Evolutionary conservation across 2,113 vertebrate genomes (phyloP).

Genomic region (Corythornis madagascariensis): DNA sequence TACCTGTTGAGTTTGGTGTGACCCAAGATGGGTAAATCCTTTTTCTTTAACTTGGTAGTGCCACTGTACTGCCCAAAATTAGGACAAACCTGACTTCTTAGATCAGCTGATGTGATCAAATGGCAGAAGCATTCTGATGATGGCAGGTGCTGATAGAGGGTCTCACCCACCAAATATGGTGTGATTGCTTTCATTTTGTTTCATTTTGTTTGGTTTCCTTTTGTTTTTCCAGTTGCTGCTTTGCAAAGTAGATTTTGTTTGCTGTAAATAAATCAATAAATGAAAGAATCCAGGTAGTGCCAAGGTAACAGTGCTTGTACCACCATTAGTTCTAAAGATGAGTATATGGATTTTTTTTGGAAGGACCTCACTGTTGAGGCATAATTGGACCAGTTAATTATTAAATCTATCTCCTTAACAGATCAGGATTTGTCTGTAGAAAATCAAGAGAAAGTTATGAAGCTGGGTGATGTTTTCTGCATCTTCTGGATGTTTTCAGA

Average conservation of each 20-base stretch:
- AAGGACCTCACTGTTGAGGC: neutral
- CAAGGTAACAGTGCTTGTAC: neutral
- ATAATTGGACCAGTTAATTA: neutral
- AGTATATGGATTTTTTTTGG: neutral
- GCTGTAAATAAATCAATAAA: neutral
- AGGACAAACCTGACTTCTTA: neutral
- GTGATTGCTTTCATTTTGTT: accelerated
- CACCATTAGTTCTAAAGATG: neutral
- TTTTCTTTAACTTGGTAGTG: neutral
- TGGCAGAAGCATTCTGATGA: neutral
- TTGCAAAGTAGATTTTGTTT: neutral
- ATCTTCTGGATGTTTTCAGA: neutral
- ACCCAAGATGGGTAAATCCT: neutral
- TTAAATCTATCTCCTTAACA: neutral
- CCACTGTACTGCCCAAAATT: neutral
- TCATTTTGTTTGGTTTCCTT: accelerated
- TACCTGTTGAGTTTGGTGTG: neutral
- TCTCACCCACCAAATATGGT: neutral
- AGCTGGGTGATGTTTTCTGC: neutral
- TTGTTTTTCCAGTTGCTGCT: neutral
- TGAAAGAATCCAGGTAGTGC: neutral
- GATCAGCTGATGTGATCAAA: neutral
- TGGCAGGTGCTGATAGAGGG: neutral
- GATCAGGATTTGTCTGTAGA: neutral
- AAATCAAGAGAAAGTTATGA: neutral